These are phyloP conservation scores for Salvelinus fontinalis DNA, from an alignment of 2,113 vertebrate species.

Conservation along the genomic window DNA sequence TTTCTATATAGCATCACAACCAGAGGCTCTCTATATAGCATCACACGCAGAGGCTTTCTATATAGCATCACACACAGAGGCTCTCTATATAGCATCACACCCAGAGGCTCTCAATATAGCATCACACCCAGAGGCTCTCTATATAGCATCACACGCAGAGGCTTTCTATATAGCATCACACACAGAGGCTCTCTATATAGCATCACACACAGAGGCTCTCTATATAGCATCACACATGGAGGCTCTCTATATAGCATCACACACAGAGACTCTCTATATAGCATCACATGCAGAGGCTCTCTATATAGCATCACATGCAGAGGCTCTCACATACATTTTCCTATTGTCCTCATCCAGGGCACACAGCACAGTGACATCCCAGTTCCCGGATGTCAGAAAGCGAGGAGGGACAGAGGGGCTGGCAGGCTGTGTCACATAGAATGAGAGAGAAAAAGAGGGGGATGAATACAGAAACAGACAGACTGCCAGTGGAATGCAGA, in stretches of 20 bases:
- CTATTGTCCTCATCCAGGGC: conserved; percentile 72
- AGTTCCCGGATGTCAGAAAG: conserved; percentile 82
- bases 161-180: too few species aligned
- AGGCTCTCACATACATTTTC: conserved; percentile 73
- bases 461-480: conserved; percentile 15
- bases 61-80: too few species aligned
- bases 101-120: background rate
- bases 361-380: conserved; percentile 79
- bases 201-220: conserved; percentile 16
- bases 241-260: too few species aligned
- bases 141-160: too few species aligned
- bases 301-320: conserved; percentile 5
- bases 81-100: too few species aligned
- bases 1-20: conserved; percentile 23
- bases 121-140: conserved; percentile 15
- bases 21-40: too few species aligned
- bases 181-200: background rate
- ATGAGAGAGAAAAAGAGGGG: conserved; percentile 5
- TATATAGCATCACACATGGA: too few species aligned
- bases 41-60: too few species aligned
- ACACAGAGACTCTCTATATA: background rate
- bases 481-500: background rate
- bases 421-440: conserved; percentile 58
- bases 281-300: background rate
- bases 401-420: conserved; percentile 70